Base-by-base conservation (phyloP, 2,888 invertebrate species). In the Euproctis similis region DNA sequence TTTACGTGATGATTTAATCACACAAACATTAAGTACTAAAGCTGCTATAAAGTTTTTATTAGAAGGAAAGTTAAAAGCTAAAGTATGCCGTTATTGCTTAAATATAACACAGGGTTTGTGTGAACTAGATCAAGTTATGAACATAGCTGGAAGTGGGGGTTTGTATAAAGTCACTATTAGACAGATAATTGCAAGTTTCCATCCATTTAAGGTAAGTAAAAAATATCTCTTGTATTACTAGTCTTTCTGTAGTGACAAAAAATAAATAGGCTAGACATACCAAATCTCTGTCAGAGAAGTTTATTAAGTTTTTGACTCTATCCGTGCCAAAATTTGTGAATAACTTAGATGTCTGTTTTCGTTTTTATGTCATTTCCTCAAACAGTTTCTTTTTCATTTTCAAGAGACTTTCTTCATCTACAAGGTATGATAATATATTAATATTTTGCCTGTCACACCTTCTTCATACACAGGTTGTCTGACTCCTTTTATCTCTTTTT, bases 21-120 rank as follows among this genome's bases (percentile, higher is more conserved):
- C 36, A 25, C 11, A 54, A 13, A 48, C 59, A 4, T 47, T 80
- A 18, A 67, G 65, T 2, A 67, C 78, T 0, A 75, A 71, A 47
- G 59, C 62, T 31, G 81, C 80, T 2, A 46, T 80, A 1, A 65
- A 70, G 26, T 67, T 61, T 39, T 48, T 84, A 11, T 27, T 82
- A 1, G 59, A 61, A 34, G 81, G 77, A 8, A 66, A 57, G 2
- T 39, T 84, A 1, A 65, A 57, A 24, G 39, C 44, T 1, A 65
- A 59, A 47, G 77, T 81, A 4, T 84, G 82, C 37, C 64, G 74
- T 24, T 82, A 70, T 42, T 84, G 82, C 28, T 46, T 84, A 2
- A 54, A 63, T 33, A 42, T 69, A 10, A 53, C 62, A 1, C 39
- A 51, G 9, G 40, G 52, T 0, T 41, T 84, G 17, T 65, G 69